Percentiles rank a stretch among this genome's conserved stretches.
phyloP scores from a whole-genome alignment of 2,888 invertebrate species.

The Amblyjoppa fuscipennis region DNA sequence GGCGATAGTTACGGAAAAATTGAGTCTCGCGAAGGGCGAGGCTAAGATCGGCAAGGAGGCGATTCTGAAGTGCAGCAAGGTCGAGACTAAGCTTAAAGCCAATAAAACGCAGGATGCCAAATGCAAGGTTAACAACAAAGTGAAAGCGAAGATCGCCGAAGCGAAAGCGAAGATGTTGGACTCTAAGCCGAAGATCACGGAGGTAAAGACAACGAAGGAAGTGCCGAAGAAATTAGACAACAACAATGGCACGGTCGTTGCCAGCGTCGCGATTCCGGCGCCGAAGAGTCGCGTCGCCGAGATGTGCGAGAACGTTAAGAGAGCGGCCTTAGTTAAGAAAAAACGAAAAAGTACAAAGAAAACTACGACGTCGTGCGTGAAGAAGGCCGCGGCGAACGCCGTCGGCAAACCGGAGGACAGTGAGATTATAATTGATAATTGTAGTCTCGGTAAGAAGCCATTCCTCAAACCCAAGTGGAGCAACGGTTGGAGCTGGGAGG shows the following conservation, averaged over 20 bases:
- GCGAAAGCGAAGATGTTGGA: slow-evolving; percentile 70
- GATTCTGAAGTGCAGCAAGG: slow-evolving; percentile 60
- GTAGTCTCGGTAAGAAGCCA: slow-evolving; percentile 83
- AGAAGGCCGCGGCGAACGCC: slow-evolving; percentile 59
- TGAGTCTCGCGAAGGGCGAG: slow-evolving; percentile 70
- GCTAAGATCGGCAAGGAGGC: slow-evolving; percentile 62
- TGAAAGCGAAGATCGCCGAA: slow-evolving; percentile 70
- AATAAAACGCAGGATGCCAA: slow-evolving; percentile 72
- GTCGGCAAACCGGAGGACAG: slow-evolving; percentile 82
- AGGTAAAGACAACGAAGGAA: slow-evolving; percentile 61
- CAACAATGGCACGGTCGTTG: slow-evolving; percentile 16
- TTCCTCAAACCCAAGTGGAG: slow-evolving; percentile 91
- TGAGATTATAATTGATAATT: slow-evolving; percentile 82
- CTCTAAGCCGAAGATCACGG: slow-evolving; percentile 66
- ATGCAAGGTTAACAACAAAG: slow-evolving; percentile 70
- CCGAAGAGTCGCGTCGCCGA: slow-evolving; percentile 62
- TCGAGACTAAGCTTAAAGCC: slow-evolving; percentile 69
- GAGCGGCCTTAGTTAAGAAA: slow-evolving; percentile 76
- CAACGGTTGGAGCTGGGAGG: slow-evolving; percentile 97
- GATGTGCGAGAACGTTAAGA: slow-evolving; percentile 67
- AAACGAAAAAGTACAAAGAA: slow-evolving; percentile 85
- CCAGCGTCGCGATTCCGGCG: slow-evolving; percentile 14
- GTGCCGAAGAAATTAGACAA: slow-evolving; percentile 54
- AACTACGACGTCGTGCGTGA: slow-evolving; percentile 73
- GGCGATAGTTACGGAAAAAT: slow-evolving; percentile 73